Conservation (phyloP, 2,113 vertebrate species). For the Psilopogon haemacephalus region DNA sequence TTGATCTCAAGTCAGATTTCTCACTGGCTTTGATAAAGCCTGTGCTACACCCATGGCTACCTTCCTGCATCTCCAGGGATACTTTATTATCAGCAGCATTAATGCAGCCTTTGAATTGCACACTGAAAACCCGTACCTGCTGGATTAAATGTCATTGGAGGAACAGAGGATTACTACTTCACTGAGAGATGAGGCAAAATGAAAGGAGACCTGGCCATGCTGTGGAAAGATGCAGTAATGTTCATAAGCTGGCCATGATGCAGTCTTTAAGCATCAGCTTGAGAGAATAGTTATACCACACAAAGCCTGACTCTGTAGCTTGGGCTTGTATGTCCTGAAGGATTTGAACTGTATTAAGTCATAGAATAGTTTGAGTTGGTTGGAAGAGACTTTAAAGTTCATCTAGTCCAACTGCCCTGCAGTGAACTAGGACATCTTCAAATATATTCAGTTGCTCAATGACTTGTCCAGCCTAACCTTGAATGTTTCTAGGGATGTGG, state of each 20-base stretch:
- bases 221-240: background rate
- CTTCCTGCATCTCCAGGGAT: background rate
- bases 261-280: background rate
- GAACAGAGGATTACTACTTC: background rate
- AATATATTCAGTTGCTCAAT: too few species aligned
- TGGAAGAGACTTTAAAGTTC: background rate
- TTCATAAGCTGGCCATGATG: rapidly evolving
- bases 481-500: background rate
- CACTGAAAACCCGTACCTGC: background rate
- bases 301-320: background rate
- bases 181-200: background rate
- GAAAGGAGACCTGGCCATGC: background rate
- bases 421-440: too few species aligned
- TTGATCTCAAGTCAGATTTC: background rate
- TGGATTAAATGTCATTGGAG: background rate
- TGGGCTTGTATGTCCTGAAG: background rate
- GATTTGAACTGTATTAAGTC: background rate
- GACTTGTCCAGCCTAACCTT: too few species aligned
- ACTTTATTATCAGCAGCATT: background rate
- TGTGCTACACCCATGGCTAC: background rate
- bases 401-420: background rate
- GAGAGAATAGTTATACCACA: background rate
- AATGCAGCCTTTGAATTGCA: background rate
- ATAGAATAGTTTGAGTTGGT: background rate
- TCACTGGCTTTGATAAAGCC: background rate